phyloP scores from a whole-genome alignment of 2,888 invertebrate species.

The Lycocerus yunnanus region DNA sequence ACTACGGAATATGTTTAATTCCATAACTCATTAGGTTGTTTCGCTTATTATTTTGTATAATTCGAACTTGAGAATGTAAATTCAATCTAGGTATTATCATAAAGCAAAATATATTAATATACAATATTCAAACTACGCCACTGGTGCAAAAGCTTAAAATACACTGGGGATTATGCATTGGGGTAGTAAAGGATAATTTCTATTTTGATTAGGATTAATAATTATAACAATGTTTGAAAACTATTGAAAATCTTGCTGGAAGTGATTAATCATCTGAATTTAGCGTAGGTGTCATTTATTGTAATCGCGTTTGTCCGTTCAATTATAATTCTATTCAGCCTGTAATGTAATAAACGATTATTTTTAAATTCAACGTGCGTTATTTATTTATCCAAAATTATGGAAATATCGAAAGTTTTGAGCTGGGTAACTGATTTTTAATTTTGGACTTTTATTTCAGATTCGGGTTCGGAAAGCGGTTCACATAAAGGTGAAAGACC shows the following conservation, averaged over 20 bases:
- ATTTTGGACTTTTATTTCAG: slow-evolving; percentile 59
- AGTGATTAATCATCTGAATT: background rate
- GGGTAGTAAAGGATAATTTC: background rate
- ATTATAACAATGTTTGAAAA: background rate
- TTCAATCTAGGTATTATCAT: no score
- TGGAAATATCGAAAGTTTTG: background rate
- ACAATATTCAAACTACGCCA: no score
- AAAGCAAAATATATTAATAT: no score
- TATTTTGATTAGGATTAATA: background rate
- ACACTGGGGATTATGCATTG: background rate
- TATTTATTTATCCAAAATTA: background rate
- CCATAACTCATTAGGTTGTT: no score
- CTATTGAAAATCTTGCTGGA: background rate
- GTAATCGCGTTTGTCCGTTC: background rate
- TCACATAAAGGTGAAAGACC: slow-evolving; percentile 68
- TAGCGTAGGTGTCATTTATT: background rate
- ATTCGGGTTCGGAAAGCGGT: slow-evolving; percentile 90
- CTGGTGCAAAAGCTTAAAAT: background rate
- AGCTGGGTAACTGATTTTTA: background rate
- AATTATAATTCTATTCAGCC: background rate
- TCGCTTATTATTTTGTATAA: no score
- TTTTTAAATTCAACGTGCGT: background rate
- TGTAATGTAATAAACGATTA: background rate
- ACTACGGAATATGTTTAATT: no score
- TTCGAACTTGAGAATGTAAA: no score